phyloP scores from a whole-genome alignment of 2,888 invertebrate genomes.

The Hymenopus coronatus region DNA sequence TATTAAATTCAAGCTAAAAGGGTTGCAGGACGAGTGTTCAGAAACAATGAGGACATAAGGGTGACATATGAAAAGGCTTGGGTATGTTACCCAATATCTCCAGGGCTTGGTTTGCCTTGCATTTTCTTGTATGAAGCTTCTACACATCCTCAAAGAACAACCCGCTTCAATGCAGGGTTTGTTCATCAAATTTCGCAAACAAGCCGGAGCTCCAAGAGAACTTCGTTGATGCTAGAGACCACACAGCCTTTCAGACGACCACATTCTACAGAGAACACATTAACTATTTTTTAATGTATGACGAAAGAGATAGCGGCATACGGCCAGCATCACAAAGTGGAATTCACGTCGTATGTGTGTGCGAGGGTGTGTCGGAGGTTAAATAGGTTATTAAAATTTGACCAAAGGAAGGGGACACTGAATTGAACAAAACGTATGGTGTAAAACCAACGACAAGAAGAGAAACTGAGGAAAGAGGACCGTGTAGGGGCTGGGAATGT shows the following conservation, averaged over 20 bases:
- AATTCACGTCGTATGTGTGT: background rate
- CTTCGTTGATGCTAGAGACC: background rate
- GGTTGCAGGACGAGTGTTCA: background rate
- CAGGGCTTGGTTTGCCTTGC: background rate
- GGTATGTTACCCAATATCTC: background rate
- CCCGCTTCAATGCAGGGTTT: background rate
- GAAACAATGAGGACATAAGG: background rate
- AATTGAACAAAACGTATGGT: slow-evolving; percentile 2
- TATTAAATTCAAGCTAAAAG: background rate
- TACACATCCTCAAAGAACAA: background rate
- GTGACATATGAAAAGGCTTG: background rate
- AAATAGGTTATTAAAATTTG: slow-evolving; percentile 1
- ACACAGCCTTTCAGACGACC: too few relatives aligned
- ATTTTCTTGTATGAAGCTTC: background rate
- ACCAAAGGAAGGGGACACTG: background rate
- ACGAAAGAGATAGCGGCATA: background rate
- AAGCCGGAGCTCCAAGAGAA: background rate
- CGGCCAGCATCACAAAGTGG: background rate
- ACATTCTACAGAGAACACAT: background rate
- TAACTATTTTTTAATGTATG: background rate
- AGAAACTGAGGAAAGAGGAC: background rate
- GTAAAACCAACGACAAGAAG: slow-evolving; percentile 5
- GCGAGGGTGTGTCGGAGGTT: background rate
- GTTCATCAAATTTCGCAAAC: background rate
- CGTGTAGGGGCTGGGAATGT: background rate